phyloP scores from a whole-genome alignment of 2,888 invertebrate genomes.

The Tyria jacobaeae region DNA sequence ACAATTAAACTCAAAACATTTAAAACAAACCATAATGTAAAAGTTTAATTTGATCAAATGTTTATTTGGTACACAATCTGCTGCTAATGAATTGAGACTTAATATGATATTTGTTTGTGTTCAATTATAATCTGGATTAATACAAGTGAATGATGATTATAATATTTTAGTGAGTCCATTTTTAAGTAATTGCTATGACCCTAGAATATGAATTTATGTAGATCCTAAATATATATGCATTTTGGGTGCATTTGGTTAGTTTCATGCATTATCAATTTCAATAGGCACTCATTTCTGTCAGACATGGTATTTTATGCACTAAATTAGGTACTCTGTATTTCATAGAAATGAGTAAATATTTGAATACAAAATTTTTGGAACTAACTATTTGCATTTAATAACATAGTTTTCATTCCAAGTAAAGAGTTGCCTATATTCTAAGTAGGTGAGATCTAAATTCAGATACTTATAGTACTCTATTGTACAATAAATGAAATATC shows the following conservation, averaged over 20 bases:
- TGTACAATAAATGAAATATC: slow-evolving; percentile 23
- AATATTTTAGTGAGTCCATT: slow-evolving; percentile 18
- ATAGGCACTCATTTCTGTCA: background rate
- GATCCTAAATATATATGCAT: slow-evolving; percentile 42
- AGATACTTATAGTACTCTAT: slow-evolving; percentile 21
- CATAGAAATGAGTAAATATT: background rate
- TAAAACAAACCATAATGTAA: slow-evolving; percentile 5
- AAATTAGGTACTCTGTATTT: background rate
- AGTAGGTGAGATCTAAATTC: slow-evolving; percentile 29
- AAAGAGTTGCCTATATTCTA: slow-evolving; percentile 30
- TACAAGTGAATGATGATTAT: slow-evolving; percentile 17
- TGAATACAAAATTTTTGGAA: background rate
- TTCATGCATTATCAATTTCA: background rate
- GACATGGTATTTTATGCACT: background rate
- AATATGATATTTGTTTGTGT: slow-evolving; percentile 2
- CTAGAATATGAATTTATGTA: slow-evolving; percentile 28
- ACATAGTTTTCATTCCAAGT: slow-evolving; percentile 51
- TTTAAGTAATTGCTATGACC: slow-evolving; percentile 15
- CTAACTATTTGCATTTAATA: background rate
- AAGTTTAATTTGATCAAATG: slow-evolving; percentile 3
- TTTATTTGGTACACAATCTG: background rate
- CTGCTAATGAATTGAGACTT: background rate
- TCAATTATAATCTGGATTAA: slow-evolving; percentile 15
- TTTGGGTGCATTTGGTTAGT: slow-evolving; percentile 15
- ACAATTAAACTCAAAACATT: background rate